A percentile compares a stretch with the other conserved stretches of the same genome.
Evolutionary conservation across 1,140 invertebrate genomes (phyloP).

Genomic region (Platyscapa corneri): DNA sequence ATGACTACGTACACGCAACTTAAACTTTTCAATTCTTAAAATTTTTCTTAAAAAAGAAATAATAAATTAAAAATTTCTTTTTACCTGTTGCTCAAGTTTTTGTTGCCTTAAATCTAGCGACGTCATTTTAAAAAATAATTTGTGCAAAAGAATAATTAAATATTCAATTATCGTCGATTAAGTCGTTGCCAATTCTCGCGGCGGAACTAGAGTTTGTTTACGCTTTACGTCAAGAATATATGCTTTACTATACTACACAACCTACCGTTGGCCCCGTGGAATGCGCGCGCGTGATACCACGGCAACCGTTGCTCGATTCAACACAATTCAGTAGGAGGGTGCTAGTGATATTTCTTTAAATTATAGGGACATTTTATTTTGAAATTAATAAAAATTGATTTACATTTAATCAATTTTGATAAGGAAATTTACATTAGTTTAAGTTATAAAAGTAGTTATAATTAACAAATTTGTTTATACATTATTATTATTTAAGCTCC

Average conservation of each 20-base stretch:
- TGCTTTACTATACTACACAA: slow-evolving; percentile 4
- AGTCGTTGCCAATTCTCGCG: background rate
- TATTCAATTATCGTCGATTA: background rate
- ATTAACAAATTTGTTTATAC: too few relatives aligned
- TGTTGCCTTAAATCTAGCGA: slow-evolving; percentile 81
- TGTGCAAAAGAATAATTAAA: background rate
- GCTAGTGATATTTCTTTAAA: background rate
- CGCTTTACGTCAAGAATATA: slow-evolving; percentile 48
- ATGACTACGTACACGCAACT: background rate
- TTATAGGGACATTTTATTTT: background rate
- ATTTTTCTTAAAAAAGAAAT: background rate
- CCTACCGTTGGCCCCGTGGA: slow-evolving; percentile 13
- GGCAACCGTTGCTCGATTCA: slow-evolving; percentile 36
- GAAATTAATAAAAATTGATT: background rate
- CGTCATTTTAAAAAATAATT: slow-evolving; percentile 72
- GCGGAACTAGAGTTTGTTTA: slow-evolving; percentile 46
- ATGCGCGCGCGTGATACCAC: slow-evolving; percentile 42
- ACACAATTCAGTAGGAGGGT: background rate
- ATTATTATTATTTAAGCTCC: slow-evolving; percentile 9
- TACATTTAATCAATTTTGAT: background rate
- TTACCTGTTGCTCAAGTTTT: slow-evolving; percentile 86
- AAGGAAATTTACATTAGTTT: too few relatives aligned
- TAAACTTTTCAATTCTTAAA: background rate
- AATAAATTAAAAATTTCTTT: slow-evolving; percentile 10
- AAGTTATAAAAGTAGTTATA: too few relatives aligned